These are phyloP conservation scores for Crypturellus tataupa DNA, from an alignment of 2,797 vertebrate genomes.

Conservation along the genomic window DNA sequence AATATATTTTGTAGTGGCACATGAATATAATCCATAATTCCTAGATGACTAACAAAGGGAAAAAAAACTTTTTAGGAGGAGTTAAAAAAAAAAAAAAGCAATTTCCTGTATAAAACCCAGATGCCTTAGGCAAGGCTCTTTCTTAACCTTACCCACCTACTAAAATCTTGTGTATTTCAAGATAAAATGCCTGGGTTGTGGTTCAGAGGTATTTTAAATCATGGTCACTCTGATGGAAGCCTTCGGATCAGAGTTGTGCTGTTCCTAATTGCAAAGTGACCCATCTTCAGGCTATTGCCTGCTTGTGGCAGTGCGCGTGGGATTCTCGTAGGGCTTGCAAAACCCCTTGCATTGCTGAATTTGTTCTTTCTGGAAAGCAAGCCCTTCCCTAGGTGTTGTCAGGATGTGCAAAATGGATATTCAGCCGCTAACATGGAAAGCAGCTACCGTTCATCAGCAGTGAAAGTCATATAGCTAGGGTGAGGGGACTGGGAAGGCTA, in stretches of 20 bases:
- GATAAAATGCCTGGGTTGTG: neutral
- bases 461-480: neutral
- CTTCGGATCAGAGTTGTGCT: neutral
- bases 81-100: neutral
- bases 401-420: neutral
- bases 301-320: neutral
- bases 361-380: neutral
- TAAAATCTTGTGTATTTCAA: neutral
- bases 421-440: accelerated
- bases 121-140: neutral
- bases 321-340: neutral
- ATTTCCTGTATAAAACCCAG: neutral
- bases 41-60: neutral
- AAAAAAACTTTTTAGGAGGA: neutral
- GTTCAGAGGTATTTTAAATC: neutral
- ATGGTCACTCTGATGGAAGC: neutral
- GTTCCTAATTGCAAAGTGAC: neutral
- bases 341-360: neutral
- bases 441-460: neutral
- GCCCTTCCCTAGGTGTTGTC: neutral
- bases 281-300: neutral
- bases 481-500: neutral
- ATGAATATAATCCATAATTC: neutral
- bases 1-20: neutral
- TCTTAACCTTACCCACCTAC: neutral